A percentile compares a stretch with the other conserved stretches of the same genome.
phyloP scores from a whole-genome alignment of 1,140 invertebrate genomes.

The Pseudomyrmex pallidus region DNA sequence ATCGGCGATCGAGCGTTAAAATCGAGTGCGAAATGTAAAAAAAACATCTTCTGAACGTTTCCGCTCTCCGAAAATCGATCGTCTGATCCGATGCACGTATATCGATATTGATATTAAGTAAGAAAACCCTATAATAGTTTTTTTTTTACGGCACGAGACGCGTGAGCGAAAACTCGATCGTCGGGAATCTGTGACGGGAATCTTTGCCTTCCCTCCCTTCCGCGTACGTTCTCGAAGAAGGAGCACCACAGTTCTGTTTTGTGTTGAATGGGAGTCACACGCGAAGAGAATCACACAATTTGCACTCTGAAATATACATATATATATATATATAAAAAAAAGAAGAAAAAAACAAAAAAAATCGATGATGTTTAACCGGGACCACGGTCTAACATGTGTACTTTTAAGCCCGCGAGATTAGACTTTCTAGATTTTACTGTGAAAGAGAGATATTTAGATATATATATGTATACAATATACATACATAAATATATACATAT shows the following conservation, averaged over 20 bases:
- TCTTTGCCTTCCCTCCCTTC: too few relatives aligned
- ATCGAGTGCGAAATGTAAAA: too few relatives aligned
- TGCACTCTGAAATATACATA: slow-evolving; percentile 11
- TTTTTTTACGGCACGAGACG: neutral
- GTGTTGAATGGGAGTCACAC: neutral
- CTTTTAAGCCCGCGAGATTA: slow-evolving; percentile 50
- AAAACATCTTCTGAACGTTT: too few relatives aligned
- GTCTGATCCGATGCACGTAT: neutral
- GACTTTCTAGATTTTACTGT: slow-evolving; percentile 47
- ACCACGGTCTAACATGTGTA: slow-evolving; percentile 41
- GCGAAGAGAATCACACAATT: neutral
- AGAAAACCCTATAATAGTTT: neutral
- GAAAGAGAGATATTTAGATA: slow-evolving; percentile 14
- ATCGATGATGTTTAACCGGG: slow-evolving; percentile 30
- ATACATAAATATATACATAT: slow-evolving; percentile 1
- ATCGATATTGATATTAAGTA: slow-evolving; percentile 23
- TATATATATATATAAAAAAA: too few relatives aligned
- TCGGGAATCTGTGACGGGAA: neutral
- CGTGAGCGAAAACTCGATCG: slow-evolving; percentile 2
- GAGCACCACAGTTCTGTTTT: slow-evolving; percentile 1
- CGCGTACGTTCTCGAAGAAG: slow-evolving; percentile 11
- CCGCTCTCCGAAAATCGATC: too few relatives aligned
- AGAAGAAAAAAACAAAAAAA: neutral
- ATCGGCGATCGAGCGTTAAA: slow-evolving; percentile 13
- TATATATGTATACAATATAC: neutral